These are phyloP conservation scores for Rhyacichthys aspro DNA, from an alignment of 2,797 vertebrate species.

Conservation along the genomic window DNA sequence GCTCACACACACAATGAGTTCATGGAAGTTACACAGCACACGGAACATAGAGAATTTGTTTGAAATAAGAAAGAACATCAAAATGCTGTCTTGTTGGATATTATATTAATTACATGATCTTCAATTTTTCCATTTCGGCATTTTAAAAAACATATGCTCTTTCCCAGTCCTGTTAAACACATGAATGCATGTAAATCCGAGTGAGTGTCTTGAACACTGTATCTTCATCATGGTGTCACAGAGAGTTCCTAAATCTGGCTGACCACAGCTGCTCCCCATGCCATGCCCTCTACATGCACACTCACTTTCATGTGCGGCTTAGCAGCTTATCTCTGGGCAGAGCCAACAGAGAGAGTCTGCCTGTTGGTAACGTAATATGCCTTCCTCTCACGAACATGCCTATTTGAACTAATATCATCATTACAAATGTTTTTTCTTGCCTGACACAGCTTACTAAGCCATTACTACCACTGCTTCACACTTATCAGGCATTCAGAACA, in stretches of 20 bases:
- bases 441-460: slow-evolving; percentile 26
- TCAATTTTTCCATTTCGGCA: too few relatives aligned
- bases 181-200: slow-evolving; percentile 23
- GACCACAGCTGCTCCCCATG: slow-evolving; percentile 67
- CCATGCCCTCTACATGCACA: slow-evolving; percentile 65
- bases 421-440: slow-evolving; percentile 54
- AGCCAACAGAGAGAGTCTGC: slow-evolving; percentile 59
- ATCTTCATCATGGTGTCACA: slow-evolving; percentile 49
- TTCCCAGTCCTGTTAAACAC: slow-evolving; percentile 6
- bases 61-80: too few relatives aligned
- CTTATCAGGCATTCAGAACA: slow-evolving; percentile 28
- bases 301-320: slow-evolving; percentile 76
- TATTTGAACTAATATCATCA: slow-evolving; percentile 57
- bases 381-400: slow-evolving; percentile 50
- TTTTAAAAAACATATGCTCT: too few relatives aligned
- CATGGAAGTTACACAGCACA: background rate
- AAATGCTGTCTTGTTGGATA: too few relatives aligned
- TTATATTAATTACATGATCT: too few relatives aligned
- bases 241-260: slow-evolving; percentile 58
- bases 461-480: slow-evolving; percentile 40
- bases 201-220: slow-evolving; percentile 21
- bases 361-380: slow-evolving; percentile 64
- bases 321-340: slow-evolving; percentile 74
- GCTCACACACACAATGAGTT: background rate
- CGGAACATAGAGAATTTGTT: background rate